Conservation (phyloP, 2,888 invertebrate species). For the Lepidocyrtinus sp. region DNA sequence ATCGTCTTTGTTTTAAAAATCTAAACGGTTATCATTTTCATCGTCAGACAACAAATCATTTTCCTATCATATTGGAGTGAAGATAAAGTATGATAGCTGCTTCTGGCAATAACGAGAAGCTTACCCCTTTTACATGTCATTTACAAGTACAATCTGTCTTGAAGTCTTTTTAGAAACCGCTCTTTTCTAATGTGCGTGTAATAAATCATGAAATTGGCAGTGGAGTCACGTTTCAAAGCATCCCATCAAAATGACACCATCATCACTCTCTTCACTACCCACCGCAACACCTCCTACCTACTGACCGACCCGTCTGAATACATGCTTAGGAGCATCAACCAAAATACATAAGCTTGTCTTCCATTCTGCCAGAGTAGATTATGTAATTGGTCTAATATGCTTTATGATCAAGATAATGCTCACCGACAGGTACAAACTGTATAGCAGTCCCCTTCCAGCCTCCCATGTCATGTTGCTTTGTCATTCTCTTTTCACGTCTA, state of each 20-base stretch:
- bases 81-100: too few relatives aligned
- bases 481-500: background rate
- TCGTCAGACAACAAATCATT: conserved; percentile 7
- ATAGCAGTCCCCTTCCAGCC: background rate
- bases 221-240: conserved; percentile 44
- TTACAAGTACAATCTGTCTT: background rate
- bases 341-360: too few relatives aligned
- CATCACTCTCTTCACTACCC: background rate
- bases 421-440: background rate
- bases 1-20: background rate
- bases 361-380: conserved; percentile 50
- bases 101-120: background rate
- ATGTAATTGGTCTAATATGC: conserved; percentile 50
- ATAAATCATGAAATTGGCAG: conserved; percentile 55
- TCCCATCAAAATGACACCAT: conserved; percentile 13
- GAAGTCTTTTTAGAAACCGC: background rate
- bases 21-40: background rate
- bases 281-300: background rate
- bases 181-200: conserved; percentile 1
- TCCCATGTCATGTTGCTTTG: conserved; percentile 11
- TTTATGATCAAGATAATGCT: conserved; percentile 15
- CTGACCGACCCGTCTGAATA: background rate
- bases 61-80: background rate
- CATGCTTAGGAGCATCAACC: too few relatives aligned
- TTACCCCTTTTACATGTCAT: background rate